Conservation (phyloP, 2,113 vertebrate genomes). For the Pterocles gutturalis region DNA sequence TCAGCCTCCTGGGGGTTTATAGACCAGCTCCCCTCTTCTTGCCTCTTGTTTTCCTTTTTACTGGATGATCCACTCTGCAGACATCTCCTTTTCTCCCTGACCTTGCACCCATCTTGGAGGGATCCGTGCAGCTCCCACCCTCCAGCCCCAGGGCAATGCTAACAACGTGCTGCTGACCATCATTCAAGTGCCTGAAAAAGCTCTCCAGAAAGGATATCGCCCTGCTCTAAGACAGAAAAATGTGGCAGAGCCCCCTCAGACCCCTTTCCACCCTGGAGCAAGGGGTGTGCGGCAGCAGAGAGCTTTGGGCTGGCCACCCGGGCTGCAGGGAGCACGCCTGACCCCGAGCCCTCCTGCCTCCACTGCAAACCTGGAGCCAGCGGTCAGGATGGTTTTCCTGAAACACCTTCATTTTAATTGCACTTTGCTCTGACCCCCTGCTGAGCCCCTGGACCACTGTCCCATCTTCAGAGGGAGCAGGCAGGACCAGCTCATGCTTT, state of each 20-base stretch:
- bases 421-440: background rate
- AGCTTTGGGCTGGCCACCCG: background rate
- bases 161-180: background rate
- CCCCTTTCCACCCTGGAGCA: background rate
- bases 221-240: background rate
- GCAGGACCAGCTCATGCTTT: background rate
- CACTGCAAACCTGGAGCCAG: background rate
- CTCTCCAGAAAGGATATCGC: background rate
- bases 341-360: background rate
- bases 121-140: background rate
- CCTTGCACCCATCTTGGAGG: background rate
- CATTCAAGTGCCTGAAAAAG: background rate
- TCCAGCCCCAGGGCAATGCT: background rate
- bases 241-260: background rate
- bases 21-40: background rate
- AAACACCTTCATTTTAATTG: background rate
- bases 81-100: rapidly evolving
- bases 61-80: background rate
- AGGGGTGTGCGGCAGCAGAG: background rate
- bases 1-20: background rate
- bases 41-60: background rate
- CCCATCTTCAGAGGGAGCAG: background rate
- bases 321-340: background rate
- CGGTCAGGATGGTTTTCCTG: background rate
- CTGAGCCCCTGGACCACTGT: background rate